These are phyloP conservation scores for Rattus rattus DNA, from an alignment of 2,113 vertebrate genomes.

Conservation along the genomic window DNA sequence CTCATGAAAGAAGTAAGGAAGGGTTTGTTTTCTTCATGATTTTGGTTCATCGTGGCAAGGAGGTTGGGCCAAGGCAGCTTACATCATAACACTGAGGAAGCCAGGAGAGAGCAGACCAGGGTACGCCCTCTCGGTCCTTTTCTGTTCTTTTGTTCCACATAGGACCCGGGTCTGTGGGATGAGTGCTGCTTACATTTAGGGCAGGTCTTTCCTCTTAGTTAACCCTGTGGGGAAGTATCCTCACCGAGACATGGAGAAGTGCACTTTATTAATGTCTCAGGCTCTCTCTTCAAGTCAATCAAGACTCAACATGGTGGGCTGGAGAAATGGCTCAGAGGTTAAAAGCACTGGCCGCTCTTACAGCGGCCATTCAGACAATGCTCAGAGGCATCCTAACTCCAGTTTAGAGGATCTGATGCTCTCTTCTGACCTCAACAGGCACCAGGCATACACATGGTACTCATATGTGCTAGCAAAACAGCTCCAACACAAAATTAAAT, in stretches of 20 bases:
- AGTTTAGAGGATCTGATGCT: neutral
- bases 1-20: neutral
- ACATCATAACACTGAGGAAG: neutral
- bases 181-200: neutral
- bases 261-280: neutral
- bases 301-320: neutral
- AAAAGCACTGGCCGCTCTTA: neutral
- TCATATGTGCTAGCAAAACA: neutral
- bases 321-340: neutral
- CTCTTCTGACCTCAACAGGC: neutral
- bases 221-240: no score
- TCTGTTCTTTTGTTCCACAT: neutral
- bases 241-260: neutral
- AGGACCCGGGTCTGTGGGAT: neutral
- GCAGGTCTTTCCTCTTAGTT: neutral
- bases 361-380: neutral
- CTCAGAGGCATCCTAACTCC: neutral
- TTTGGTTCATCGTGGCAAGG: neutral
- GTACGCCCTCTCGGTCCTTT: neutral
- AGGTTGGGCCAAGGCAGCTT: neutral
- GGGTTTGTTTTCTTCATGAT: neutral
- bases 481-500: neutral
- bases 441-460: neutral
- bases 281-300: neutral
- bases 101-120: neutral